Conservation (phyloP, 2,888 invertebrate genomes). For the Chouioia cunea region DNA sequence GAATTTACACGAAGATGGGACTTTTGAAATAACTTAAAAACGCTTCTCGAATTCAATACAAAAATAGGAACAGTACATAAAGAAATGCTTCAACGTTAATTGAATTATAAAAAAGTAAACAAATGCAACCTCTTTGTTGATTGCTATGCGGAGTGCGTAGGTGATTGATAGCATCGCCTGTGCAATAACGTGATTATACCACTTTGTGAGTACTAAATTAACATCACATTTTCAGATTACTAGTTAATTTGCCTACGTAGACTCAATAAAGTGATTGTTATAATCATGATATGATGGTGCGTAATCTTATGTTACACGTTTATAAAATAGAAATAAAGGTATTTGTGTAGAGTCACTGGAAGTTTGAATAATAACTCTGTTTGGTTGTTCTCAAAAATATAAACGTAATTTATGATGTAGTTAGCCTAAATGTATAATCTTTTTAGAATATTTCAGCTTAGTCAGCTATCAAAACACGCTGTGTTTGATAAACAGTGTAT, state of each 20-base stretch:
- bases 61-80: conserved; percentile 28
- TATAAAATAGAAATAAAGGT: conserved; percentile 29
- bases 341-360: conserved; percentile 19
- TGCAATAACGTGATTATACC: conserved; percentile 17
- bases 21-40: not conserved
- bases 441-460: conserved; percentile 39
- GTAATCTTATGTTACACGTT: conserved; percentile 15
- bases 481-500: conserved; percentile 31
- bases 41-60: conserved; percentile 17
- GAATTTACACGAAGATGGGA: not conserved
- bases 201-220: conserved; percentile 22
- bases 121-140: conserved; percentile 7
- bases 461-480: conserved; percentile 25
- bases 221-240: conserved; percentile 15
- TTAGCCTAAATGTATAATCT: conserved; percentile 13
- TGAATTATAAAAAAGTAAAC: conserved; percentile 8
- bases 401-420: conserved; percentile 23
- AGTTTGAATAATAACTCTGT: not conserved
- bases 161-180: conserved; percentile 14
- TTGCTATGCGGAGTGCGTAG: conserved; percentile 13
- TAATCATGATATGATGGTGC: conserved; percentile 28
- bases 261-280: conserved; percentile 9
- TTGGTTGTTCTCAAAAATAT: conserved; percentile 19
- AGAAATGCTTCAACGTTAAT: not conserved
- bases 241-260: conserved; percentile 17